Evolutionary conservation across 92 coral and sea anemone genomes (phyloP).

Genomic region (Siderastrea radians): DNA sequence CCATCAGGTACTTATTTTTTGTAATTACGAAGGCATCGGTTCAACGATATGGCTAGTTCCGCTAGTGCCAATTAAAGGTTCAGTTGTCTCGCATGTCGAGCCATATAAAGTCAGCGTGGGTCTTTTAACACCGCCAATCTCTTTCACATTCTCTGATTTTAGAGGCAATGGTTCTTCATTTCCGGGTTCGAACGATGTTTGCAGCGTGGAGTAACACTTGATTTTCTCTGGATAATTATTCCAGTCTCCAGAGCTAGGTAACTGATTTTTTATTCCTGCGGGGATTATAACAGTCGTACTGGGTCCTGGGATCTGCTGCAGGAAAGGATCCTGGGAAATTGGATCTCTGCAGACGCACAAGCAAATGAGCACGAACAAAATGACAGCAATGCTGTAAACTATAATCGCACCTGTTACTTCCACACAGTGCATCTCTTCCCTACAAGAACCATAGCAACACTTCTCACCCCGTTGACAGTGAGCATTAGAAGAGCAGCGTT

Average conservation of each 20-base stretch:
- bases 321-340: not conserved
- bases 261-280: not conserved
- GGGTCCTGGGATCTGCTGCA: no score
- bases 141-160: not conserved
- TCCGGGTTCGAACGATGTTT: not conserved
- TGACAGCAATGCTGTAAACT: not conserved
- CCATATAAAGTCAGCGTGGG: not conserved
- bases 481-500: not conserved
- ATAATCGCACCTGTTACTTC: not conserved
- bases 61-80: no score
- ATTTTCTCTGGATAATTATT: not conserved
- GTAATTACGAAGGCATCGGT: no score
- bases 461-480: slow-evolving; percentile 26
- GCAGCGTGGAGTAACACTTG: not conserved
- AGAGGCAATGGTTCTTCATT: not conserved
- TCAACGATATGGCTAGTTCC: no score
- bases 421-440: not conserved
- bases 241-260: not conserved
- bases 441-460: slow-evolving; percentile 13
- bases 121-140: not conserved
- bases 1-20: no score
- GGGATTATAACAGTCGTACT: not conserved
- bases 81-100: not conserved
- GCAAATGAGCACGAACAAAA: not conserved
- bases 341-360: not conserved